Base-by-base conservation (phyloP, 2,888 invertebrate genomes). In the Actias luna region DNA sequence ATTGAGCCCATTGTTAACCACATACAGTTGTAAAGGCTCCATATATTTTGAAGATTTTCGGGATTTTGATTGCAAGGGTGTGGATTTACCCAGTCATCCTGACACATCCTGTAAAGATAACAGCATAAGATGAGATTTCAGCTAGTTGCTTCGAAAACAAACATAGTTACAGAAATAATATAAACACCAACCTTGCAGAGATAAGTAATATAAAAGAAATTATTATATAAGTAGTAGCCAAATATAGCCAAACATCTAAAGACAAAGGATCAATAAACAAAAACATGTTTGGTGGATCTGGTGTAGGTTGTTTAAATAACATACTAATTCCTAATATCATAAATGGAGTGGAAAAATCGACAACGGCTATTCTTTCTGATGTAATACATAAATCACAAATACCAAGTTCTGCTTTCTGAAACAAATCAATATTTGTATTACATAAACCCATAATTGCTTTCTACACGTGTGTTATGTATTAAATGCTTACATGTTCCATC, bases 381-480 rank as follows among this genome's bases (percentile, higher is more conserved):
- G 98, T 99, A 61, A 99, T 99, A 2, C 99, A 99, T 69, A 99
- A 89, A 79, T 99, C 99, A 71, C 98, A 98, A 33, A 99, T 95
- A 0, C 97, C 99, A 68, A 99, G 93, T 82, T 98, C 97, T 0
- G 98, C 98, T 93, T 95, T 96, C 98, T 98, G 87, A 46, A 94
- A 68, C 52, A 63, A 58, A 57, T n/a, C 5, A 22, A 25, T 58
- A 1, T 36, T n/a, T 33, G 1, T 33, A 22, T n/a, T n/a, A n/a
- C n/a, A n/a, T n/a, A 29, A 16, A 29, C 29, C 27, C 29, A n/a
- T 16, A 29, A 29, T n/a, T 2, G n/a, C 1, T 29, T 5, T 10
- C 31, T 4, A 57, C 18, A 0, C 57, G n/a, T 31, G 8, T 2
- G 1, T 57, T 52, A 42, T 12, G 55, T 50, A 25, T 14, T 5